Conservation (phyloP, 2,113 vertebrate species). For the Chionis minor region DNA sequence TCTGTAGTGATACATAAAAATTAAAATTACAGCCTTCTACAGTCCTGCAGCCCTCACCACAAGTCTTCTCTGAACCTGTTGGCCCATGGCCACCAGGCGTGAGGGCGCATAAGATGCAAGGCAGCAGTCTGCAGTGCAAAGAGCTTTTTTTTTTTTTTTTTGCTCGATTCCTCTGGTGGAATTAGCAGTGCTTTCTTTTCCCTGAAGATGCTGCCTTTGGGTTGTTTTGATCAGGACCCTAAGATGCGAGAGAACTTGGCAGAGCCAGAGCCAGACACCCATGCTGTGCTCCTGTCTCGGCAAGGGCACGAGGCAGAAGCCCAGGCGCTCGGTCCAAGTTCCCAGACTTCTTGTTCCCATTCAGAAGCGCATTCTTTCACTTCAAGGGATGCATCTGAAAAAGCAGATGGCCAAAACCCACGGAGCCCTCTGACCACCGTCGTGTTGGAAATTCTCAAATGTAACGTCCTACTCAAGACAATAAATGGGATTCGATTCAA, state of each 20-base stretch:
- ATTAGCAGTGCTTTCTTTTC: not conserved
- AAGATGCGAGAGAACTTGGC: not conserved
- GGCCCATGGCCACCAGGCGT: rapidly evolving
- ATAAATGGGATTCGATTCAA: not conserved
- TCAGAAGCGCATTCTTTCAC: not conserved
- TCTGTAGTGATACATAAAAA: rapidly evolving
- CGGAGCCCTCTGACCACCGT: rapidly evolving
- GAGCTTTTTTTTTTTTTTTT: not conserved
- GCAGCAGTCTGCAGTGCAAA: not conserved
- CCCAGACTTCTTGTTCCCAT: not conserved
- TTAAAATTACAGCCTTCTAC: not conserved
- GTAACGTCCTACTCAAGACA: not conserved
- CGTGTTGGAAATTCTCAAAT: not conserved
- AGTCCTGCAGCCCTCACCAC: not conserved
- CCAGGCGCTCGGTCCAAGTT: not conserved
- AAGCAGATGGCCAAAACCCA: not conserved
- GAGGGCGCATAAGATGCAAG: not conserved
- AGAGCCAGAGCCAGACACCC: not conserved
- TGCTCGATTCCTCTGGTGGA: not conserved
- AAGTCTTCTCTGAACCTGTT: not conserved
- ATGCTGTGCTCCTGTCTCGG: not conserved
- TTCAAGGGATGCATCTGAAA: not conserved
- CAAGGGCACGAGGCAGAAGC: not conserved
- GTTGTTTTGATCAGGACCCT: not conserved
- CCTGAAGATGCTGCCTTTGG: not conserved